Base-by-base conservation (phyloP, 2,113 vertebrate genomes). In the Pimephales promelas region DNA sequence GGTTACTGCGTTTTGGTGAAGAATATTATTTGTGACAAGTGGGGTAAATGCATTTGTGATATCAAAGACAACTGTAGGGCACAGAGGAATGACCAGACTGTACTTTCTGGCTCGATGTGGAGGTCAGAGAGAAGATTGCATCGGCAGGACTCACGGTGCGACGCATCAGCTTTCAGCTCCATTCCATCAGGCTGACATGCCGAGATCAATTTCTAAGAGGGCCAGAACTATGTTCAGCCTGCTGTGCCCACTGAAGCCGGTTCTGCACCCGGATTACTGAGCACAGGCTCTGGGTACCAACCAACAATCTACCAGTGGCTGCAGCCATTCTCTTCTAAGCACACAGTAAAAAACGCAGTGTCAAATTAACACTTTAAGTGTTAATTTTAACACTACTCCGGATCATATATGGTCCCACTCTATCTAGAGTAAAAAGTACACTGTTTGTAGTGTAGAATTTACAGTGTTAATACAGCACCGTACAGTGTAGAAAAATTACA, bases 131-230 rank as follows among this genome's bases (percentile, higher is more conserved):
- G 84, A 87, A 90, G 80, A 91, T 89, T 91, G 88, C 91, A 88
- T 90, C 86, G 81, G 88, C 85, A 86, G 83, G 88, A 11, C 62
- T 71, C 89, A 34, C 20, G 68, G 84, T 81, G 85, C 84, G 74
- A 84, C 84, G 84, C 86, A 80, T 89, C 90, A 90, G 90, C 89
- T 90, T 92, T 92, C 87, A 79, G 92, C 86, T 87, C 79, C 88
- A 86, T 91, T 92, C 87, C 88, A 92, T 92, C 91, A 83, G 68
- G 82, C 36, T 31, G 81, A 88, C 87, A 88, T 61, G 75, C 88
- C 84, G 80, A 86, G 91, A 94, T 93, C 92, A 91, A 92, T 93
- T 92, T 92, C 83, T 89, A 56, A 71, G 86, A 89, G 89, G 88
- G 86, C 74, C 68, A 56, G 73, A 87, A 90, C 86, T 80, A 56